Conservation (phyloP, 2,113 vertebrate species). For the Labrus mixtus region DNA sequence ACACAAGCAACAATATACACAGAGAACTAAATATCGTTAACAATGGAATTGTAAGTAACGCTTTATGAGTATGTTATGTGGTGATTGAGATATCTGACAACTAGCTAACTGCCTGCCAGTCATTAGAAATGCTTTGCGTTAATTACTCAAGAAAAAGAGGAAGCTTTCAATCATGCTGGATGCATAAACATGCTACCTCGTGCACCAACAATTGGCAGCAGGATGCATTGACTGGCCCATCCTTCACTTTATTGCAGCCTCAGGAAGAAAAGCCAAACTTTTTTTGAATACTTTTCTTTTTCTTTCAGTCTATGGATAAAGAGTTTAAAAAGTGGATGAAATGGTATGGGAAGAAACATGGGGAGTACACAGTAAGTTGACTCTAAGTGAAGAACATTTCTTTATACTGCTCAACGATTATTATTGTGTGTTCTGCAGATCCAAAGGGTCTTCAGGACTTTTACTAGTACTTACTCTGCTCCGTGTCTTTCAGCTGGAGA, state of each 20-base stretch:
- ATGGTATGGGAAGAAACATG: constrained; percentile 99
- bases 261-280: background rate
- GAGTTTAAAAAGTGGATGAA: constrained; percentile 99
- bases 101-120: too few species aligned
- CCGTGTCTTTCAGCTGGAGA: constrained; percentile 89
- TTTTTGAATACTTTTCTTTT: constrained; percentile 1
- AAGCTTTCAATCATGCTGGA: too few species aligned
- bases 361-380: constrained; percentile 97
- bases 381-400: background rate
- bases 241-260: too few species aligned
- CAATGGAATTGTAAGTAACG: background rate
- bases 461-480: background rate
- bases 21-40: background rate
- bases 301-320: constrained; percentile 94
- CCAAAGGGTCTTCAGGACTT: background rate
- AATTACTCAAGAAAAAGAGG: too few species aligned
- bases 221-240: too few species aligned
- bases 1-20: background rate
- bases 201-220: too few species aligned
- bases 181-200: too few species aligned
- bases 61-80: background rate
- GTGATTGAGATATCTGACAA: background rate
- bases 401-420: background rate
- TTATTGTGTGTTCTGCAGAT: background rate
- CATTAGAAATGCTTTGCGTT: too few species aligned